Percentiles rank a stretch among this genome's conserved stretches.
Evolutionary conservation across 2,113 vertebrate genomes (phyloP).

Genomic region (Litocranius walleri): DNA sequence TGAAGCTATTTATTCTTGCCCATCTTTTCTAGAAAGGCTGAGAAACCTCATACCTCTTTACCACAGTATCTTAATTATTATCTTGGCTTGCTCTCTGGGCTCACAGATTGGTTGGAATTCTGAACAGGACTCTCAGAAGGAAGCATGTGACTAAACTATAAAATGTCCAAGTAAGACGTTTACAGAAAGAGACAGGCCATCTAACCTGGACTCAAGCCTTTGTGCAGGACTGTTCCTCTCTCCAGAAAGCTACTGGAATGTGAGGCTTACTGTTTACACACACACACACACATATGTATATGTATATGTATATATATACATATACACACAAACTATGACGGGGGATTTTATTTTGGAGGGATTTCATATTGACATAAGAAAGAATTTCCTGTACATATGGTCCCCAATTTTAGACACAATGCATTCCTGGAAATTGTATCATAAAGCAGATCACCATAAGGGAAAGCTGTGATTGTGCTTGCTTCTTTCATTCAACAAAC

Average conservation of each 20-base stretch:
- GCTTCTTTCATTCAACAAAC: conserved; percentile 55
- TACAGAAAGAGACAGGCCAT: not conserved
- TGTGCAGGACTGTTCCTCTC: not conserved
- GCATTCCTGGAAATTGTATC: conserved; percentile 67
- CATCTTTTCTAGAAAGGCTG: not conserved
- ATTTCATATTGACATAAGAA: conserved; percentile 66
- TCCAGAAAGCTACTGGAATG: not conserved
- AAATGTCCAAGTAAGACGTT: not conserved
- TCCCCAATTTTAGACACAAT: conserved; percentile 69
- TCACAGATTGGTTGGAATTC: not conserved
- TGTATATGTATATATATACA: not conserved
- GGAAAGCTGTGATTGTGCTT: conserved; percentile 49
- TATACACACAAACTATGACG: not conserved
- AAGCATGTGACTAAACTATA: not conserved
- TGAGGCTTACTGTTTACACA: not conserved
- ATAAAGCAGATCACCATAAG: conserved; percentile 52
- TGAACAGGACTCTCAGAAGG: not conserved
- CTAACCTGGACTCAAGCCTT: not conserved
- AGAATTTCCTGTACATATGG: conserved; percentile 70
- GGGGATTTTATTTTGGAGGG: conserved; percentile 41
- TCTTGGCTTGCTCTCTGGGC: not conserved
- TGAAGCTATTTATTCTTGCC: conserved; percentile 9
- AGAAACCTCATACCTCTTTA: not conserved
- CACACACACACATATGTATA: not conserved
- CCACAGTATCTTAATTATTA: not conserved